Evolutionary conservation across 2,888 invertebrate genomes (phyloP), one percentile per base, ranked within the genome.

Genomic region (Lobophora halterata): DNA sequence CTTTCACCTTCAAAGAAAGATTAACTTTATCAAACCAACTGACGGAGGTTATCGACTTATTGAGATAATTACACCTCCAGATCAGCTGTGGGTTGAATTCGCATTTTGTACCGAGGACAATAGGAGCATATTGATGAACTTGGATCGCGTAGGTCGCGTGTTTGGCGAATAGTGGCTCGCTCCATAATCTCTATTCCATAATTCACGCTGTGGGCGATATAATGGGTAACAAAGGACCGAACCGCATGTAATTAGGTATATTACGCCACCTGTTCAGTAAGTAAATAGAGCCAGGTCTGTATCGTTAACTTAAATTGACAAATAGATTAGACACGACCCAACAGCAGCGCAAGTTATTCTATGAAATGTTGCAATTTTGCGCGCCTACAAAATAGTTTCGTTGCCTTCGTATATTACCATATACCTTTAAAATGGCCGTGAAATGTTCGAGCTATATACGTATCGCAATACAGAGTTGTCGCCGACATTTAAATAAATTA

Each of bases 401-500:
- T 43, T 39, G 19, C 35, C 29, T 33, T 28, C 20, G 9, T 24
- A 28, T 35, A 38, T 42, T 43, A 27, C 39, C 38, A 32, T 42
- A 30, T 37, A 37, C 33, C 21, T 49, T 33, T 59, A 32, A 12
- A 13, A 27, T 57, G 75, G 67, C 81, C 79, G 67, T 81, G 80
- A 77, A 66, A 53, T 37, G 37, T 36, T 42, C 41, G 34, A 59
- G 56, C 58, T 45, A 61, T 69, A 65, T 71, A 70, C 66, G 65
- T 70, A 73, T 72, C 70, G 70, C 71, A 61, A 68, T 60, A 63
- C 45, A 14, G 46, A 64, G 65, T 63, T 71, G 72, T 71, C 65
- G 63, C 63, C 57, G 65, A 65, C 62, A 78, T 78, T 78, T 66
- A 67, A 77, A 78, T 78, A 71, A 61, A 74, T 74, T 72, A 71